These are phyloP conservation scores for Anser brachyrhynchus DNA, from an alignment of 2,113 vertebrate genomes.

Conservation along the genomic window DNA sequence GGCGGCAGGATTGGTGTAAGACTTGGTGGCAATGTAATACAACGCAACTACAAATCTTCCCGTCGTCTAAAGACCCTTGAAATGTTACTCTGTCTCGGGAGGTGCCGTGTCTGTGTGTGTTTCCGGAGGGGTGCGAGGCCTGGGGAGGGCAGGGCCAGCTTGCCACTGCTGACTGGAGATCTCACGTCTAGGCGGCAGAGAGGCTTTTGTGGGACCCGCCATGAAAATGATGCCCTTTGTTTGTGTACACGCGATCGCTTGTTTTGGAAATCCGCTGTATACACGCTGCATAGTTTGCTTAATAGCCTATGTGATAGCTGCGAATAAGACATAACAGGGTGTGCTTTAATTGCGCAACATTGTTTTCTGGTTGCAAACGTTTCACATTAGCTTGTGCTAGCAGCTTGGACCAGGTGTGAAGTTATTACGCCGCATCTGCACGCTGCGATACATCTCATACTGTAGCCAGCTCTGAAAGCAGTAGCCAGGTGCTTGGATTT, in stretches of 20 bases:
- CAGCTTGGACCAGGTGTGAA: background rate
- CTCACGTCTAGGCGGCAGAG: background rate
- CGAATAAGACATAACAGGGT: constrained; percentile 51
- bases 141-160: background rate
- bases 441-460: fast-evolving
- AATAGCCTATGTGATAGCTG: constrained; percentile 32
- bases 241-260: constrained; percentile 61
- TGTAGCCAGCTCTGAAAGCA: background rate
- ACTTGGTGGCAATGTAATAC: background rate
- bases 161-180: background rate
- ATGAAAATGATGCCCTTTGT: constrained; percentile 55
- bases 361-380: background rate
- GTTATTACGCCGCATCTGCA: background rate
- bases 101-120: too few species aligned
- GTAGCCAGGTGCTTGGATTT: background rate
- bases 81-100: background rate
- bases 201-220: constrained; percentile 53
- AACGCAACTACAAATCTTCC: background rate
- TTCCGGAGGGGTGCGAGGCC: too few species aligned
- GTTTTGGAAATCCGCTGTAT: constrained; percentile 39
- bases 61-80: constrained; percentile 2
- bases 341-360: constrained; percentile 43
- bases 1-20: constrained; percentile 15
- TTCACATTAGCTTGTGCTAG: background rate
- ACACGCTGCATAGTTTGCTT: background rate